Evolutionary conservation across 2,113 vertebrate species (phyloP).

Genomic region (Equus przewalskii): DNA sequence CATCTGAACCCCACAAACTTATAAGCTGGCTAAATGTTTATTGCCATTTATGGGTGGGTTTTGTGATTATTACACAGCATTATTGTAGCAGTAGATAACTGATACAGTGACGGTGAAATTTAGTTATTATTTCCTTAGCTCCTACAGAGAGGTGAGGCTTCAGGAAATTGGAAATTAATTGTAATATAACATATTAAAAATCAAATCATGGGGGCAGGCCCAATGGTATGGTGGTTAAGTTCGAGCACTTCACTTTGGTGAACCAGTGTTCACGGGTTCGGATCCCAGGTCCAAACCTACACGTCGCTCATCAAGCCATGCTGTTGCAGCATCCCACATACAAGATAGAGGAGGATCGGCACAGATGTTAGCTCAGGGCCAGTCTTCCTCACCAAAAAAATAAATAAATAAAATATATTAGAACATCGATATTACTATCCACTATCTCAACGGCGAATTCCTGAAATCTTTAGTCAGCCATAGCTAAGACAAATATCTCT

Average conservation of each 20-base stretch:
- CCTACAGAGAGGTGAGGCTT: neutral
- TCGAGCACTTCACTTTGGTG: too few species aligned
- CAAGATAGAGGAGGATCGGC: too few species aligned
- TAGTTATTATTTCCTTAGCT: neutral
- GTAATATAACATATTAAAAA: neutral
- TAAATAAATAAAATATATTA: neutral
- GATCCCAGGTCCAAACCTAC: too few species aligned
- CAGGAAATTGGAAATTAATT: conserved; percentile 19
- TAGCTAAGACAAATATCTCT: neutral
- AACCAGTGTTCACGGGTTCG: too few species aligned
- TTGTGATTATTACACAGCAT: neutral
- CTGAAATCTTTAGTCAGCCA: neutral
- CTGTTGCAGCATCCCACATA: too few species aligned
- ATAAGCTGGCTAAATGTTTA: neutral
- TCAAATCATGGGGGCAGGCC: neutral
- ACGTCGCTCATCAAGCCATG: too few species aligned
- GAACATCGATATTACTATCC: neutral
- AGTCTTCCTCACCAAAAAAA: too few species aligned
- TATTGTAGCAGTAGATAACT: neutral
- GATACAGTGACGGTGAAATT: neutral
- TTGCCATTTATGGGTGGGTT: neutral
- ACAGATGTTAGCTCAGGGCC: too few species aligned
- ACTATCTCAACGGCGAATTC: neutral
- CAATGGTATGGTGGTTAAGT: too few species aligned
- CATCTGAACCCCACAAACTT: neutral